Base-by-base conservation (phyloP, 2,888 invertebrate species). In the Ichneumoninae sp. region DNA sequence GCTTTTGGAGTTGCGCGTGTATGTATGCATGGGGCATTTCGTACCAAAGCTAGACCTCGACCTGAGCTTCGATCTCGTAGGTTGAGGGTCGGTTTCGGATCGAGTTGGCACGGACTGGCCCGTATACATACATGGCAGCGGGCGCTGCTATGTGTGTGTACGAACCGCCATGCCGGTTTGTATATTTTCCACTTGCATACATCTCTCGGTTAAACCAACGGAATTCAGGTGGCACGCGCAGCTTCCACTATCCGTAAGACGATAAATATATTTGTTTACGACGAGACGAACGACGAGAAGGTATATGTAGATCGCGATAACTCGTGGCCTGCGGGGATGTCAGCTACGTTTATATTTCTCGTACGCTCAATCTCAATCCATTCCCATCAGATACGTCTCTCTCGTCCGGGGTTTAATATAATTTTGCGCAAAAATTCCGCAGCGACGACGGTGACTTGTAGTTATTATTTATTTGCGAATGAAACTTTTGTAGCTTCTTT, bases 191-290 rank as follows among this genome's bases (percentile, higher is more conserved):
- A 54, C 36, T 22, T 19, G 7, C 50, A 22, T 36, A 36, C 54
- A 19, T 60, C 7, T 3, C 13, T 30, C 26, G 52, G 33, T 76
- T 71, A 16, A 57, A 65, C 44, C 65, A 19, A 52, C 52, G 70
- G 44, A 80, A 75, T 81, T 75, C 52, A 63, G 22, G 81, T 57
- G 26, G 36, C 44, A 36, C 33, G 65, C 40, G 60, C 10, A 47
- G 36, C 63, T 33, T 65, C 19, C 26, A 7, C 40, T 50, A 22
- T 52, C 50, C 50, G 33, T 30, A 26, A 65, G 63, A 52, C 63
- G 69, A 76, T 70, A 68, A 68, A 74, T 75, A 22, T 33, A 75
- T 75, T 81, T 81, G 57, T 81, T 75, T 79, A 54, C 65, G 60
- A 60, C 47, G 65, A 54, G 13, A 70, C 22, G 47, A 44, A 77